Conservation (phyloP, 1,140 invertebrate genomes). For the Drosophila triauraria region DNA sequence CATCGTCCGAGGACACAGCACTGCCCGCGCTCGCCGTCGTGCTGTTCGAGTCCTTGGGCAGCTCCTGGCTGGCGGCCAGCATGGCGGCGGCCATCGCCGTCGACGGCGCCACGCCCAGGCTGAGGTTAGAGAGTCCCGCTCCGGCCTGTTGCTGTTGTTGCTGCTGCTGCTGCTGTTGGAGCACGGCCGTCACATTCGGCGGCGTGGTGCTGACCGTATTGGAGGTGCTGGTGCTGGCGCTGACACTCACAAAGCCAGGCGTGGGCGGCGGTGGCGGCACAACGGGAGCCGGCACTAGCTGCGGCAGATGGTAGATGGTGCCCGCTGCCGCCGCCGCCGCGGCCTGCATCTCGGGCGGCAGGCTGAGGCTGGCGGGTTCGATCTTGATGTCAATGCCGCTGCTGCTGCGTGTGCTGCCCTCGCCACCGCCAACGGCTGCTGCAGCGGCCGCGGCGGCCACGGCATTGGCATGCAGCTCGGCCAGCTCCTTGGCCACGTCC, state of each 20-base stretch:
- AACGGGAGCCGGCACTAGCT: slow-evolving; percentile 53
- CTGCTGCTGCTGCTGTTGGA: slow-evolving; percentile 52
- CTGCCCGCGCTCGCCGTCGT: slow-evolving; percentile 81
- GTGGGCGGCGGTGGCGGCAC: slow-evolving; percentile 53
- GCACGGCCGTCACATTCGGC: slow-evolving; percentile 34
- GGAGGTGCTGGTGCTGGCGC: slow-evolving; percentile 41
- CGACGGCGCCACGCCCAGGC: slow-evolving; percentile 30
- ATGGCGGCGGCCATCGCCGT: slow-evolving; percentile 41
- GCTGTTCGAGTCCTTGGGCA: slow-evolving; percentile 78
- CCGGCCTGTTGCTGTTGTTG: slow-evolving; percentile 39
- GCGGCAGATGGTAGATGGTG: slow-evolving; percentile 71
- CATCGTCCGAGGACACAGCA: slow-evolving; percentile 78
- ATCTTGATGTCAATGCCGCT: slow-evolving; percentile 70
- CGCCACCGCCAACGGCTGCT: slow-evolving; percentile 32
- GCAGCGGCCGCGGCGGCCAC: slow-evolving; percentile 56
- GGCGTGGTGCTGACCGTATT: slow-evolving; percentile 55
- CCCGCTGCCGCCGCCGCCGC: slow-evolving; percentile 51
- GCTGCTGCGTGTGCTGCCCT: slow-evolving; percentile 47
- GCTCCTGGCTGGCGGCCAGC: slow-evolving; percentile 51
- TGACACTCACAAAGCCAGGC: slow-evolving; percentile 51
- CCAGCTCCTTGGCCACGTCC: slow-evolving; percentile 61
- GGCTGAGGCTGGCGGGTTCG: slow-evolving; percentile 54
- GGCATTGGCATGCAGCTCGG: slow-evolving; percentile 63
- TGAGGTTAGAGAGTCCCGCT: slow-evolving; percentile 26
- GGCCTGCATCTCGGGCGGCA: slow-evolving; percentile 66